Evolutionary conservation across 1,140 invertebrate genomes (phyloP).

Genomic region (Eurytemora carolleeae): DNA sequence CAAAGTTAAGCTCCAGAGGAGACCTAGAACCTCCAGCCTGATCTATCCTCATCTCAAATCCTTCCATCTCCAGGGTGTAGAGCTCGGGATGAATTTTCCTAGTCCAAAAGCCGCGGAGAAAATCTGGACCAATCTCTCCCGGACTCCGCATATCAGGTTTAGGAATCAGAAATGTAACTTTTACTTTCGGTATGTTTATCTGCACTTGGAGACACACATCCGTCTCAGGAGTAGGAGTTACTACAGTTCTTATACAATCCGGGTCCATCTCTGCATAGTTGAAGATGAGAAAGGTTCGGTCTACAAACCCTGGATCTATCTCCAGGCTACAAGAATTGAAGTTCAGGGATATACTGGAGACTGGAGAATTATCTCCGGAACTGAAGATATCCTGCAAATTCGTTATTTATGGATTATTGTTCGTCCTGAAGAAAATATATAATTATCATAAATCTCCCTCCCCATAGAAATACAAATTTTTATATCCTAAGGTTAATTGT

Average conservation of each 20-base stretch:
- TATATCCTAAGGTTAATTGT: too few species aligned
- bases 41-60: neutral
- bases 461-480: too few species aligned
- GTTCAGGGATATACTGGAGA: neutral
- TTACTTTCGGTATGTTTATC: neutral
- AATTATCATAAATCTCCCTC: too few species aligned
- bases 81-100: slow-evolving; percentile 11
- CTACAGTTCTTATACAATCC: slow-evolving; percentile 1
- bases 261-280: slow-evolving; percentile 10
- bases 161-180: slow-evolving; percentile 10
- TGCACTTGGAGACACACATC: too few species aligned
- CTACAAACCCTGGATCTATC: slow-evolving; percentile 7
- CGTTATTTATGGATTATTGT: too few species aligned
- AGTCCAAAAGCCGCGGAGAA: slow-evolving; percentile 1
- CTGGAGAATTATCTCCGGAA: neutral
- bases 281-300: slow-evolving; percentile 2
- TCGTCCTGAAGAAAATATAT: too few species aligned
- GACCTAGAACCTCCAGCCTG: neutral
- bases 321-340: neutral
- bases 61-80: neutral
- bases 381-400: neutral
- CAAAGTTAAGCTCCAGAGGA: neutral
- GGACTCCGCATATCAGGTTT: slow-evolving; percentile 5
- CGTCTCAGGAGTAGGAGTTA: too few species aligned
- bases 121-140: neutral